These are phyloP conservation scores for Pentalonia nigronervosa DNA, from an alignment of 1,140 invertebrate genomes.

Conservation along the genomic window DNA sequence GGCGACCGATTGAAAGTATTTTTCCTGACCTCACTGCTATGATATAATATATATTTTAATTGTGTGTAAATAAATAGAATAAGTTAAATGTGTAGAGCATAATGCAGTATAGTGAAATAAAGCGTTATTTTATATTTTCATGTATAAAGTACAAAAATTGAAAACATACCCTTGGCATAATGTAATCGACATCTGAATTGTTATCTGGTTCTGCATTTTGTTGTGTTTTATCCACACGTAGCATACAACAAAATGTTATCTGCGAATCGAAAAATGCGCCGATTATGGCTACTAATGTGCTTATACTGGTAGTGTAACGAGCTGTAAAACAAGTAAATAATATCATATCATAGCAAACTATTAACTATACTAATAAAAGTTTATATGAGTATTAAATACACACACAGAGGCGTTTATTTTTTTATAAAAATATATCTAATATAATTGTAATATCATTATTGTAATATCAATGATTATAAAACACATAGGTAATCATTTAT, in stretches of 20 bases:
- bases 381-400: neutral
- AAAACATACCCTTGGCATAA: slow-evolving; percentile 66
- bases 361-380: neutral
- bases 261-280: slow-evolving; percentile 67
- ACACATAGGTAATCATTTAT: neutral
- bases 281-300: slow-evolving; percentile 64
- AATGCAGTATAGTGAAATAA: no score
- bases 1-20: neutral
- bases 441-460: neutral
- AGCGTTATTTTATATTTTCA: neutral
- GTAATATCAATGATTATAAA: neutral
- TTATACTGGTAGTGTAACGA: slow-evolving; percentile 63
- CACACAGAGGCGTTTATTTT: neutral
- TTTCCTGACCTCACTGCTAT: neutral
- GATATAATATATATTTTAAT: neutral
- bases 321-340: slow-evolving; percentile 40
- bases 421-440: neutral
- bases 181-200: slow-evolving; percentile 67
- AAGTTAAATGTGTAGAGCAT: no score
- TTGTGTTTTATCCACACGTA: slow-evolving; percentile 59
- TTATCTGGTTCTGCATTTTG: slow-evolving; percentile 61
- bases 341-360: neutral
- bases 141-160: neutral
- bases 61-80: neutral
- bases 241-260: slow-evolving; percentile 67